Evolutionary conservation across 2,113 vertebrate species (phyloP), one percentile per base, ranked within the genome.

Genomic region (Donacobius atricapilla): DNA sequence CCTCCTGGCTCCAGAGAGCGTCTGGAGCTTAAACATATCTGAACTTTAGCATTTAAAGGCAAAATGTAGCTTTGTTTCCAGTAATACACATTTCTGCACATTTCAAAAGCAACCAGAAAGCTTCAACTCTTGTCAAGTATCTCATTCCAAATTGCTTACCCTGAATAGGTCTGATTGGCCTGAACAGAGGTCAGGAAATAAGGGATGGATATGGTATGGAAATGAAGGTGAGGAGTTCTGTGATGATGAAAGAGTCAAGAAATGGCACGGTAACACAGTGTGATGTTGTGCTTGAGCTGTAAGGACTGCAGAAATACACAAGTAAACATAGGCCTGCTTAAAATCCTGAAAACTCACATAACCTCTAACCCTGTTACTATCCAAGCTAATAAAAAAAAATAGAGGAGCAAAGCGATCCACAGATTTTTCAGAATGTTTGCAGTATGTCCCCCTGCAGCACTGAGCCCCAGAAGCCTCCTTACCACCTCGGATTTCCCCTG

Each of bases 41-140:
- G 89, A 96, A 89, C 72, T 89, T 86, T 47, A 69, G 72, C 90
- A 97, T 72, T 85, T 87, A 51, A 68, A 93, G 86, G 83, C 56
- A 96, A 82, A 94, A 57, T 3, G 4, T 53, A 56, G 82, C 63
- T 86, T 86, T 86, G 22, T 86, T 96, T 79, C 83, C 68, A 64
- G 68, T 27, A 68, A 73, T 75, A 78, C 54, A 69, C 30, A 57
- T 40, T 84, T 73, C 44, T 60, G 80, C 19, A 39, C 20, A 18
- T 95, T 95, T 93, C 82, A 90, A 96, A 93, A 95, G 89, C 54
- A 94, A 80, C 77, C 75, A 83, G 93, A 91, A 95, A 84, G 35
- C 65, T 58, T 69, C 89, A 86, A 17, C 40, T 69, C 48, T 35
- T 57, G 69, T 39, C 78, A 82, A 80, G 64, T 75, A 51, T 47